These are phyloP conservation scores for Calidris pygmaea DNA, from an alignment of 2,113 vertebrate genomes.

Conservation along the genomic window DNA sequence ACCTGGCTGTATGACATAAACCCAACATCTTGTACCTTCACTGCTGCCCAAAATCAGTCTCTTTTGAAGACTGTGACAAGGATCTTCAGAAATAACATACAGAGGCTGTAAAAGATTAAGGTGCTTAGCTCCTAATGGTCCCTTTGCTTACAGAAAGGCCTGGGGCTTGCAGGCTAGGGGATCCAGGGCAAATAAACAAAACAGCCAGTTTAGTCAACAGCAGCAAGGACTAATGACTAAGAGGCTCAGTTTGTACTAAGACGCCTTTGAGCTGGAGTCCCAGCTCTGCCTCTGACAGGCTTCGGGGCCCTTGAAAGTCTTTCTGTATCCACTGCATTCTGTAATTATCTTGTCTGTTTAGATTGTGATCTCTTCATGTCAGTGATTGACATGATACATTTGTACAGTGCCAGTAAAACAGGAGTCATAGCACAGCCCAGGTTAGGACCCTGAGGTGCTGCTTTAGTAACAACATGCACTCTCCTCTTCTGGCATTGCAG, in stretches of 20 bases:
- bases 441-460: slow-evolving; percentile 25
- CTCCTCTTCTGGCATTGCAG: not conserved
- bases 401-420: slow-evolving; percentile 17
- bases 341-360: slow-evolving; percentile 31
- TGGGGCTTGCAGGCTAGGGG: not conserved
- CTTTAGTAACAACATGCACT: not conserved
- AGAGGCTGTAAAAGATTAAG: not conserved
- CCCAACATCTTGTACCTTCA: not conserved
- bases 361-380: not conserved
- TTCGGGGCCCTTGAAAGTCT: not conserved
- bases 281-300: not conserved
- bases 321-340: not conserved
- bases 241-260: not conserved
- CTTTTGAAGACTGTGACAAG: not conserved
- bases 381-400: not conserved
- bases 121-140: not conserved
- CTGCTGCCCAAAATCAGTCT: not conserved
- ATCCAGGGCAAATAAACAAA: not conserved
- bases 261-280: not conserved
- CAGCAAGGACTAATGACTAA: not conserved
- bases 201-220: not conserved
- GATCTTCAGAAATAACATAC: not conserved
- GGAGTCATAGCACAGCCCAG: not conserved
- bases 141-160: not conserved
- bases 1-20: not conserved